Evolutionary conservation across 2,888 invertebrate species (phyloP).

Genomic region (Drosophila greeni): DNA sequence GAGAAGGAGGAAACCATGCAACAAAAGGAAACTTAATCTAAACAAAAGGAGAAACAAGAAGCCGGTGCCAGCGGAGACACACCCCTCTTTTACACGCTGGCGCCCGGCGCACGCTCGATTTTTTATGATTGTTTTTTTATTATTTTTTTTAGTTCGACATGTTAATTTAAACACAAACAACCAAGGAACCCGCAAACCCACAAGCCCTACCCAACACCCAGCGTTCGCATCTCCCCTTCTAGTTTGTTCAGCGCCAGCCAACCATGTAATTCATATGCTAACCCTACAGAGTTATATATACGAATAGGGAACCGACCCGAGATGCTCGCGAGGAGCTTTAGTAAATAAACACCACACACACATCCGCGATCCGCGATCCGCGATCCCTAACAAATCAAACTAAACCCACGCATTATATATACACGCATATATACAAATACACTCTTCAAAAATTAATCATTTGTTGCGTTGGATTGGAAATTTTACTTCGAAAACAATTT

Average conservation of each 20-base stretch:
- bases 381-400: constrained; percentile 21
- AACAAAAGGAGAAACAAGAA: not conserved
- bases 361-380: not conserved
- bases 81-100: not conserved
- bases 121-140: constrained; percentile 40
- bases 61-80: constrained; percentile 4
- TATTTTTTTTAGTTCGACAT: constrained; percentile 37
- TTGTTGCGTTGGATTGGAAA: not conserved
- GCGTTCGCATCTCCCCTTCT: constrained; percentile 18
- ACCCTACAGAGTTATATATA: no score
- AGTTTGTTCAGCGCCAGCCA: constrained; percentile 13
- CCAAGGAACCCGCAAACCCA: not conserved
- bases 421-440: constrained; percentile 38
- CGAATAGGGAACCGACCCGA: constrained; percentile 1
- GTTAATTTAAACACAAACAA: constrained; percentile 20
- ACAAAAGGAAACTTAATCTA: constrained; percentile 1
- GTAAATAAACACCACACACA: constrained; percentile 15
- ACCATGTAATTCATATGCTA: constrained; percentile 12
- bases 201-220: not conserved
- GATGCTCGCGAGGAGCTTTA: constrained; percentile 13
- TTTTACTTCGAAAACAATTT: not conserved
- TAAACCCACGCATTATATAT: constrained; percentile 38
- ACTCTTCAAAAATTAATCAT: constrained; percentile 28
- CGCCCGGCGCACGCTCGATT: constrained; percentile 13
- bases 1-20: constrained; percentile 7